phyloP scores from a whole-genome alignment of 2,797 vertebrate genomes.

The Malacoraja senta region DNA sequence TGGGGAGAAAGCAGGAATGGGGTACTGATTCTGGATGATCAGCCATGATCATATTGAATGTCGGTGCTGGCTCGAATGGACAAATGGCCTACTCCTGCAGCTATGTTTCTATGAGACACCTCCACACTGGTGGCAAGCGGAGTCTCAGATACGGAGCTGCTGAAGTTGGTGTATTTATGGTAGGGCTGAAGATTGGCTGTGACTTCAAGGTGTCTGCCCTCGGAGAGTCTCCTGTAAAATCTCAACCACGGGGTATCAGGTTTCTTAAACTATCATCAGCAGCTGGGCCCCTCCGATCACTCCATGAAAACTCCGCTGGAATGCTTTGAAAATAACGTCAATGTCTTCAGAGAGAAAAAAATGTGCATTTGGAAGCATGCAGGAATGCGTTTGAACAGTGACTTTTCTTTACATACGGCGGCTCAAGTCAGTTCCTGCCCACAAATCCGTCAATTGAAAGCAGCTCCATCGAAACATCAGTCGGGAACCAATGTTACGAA shows the following conservation, averaged over 20 bases:
- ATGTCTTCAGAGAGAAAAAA: neutral
- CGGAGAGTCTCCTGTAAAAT: slow-evolving; percentile 49
- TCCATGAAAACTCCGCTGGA: slow-evolving; percentile 42
- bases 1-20: too few relatives aligned
- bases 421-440: neutral
- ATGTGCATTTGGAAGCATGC: neutral
- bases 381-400: neutral
- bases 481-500: neutral
- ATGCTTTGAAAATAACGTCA: slow-evolving; percentile 43
- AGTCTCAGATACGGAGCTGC: slow-evolving; percentile 31
- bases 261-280: slow-evolving; percentile 71
- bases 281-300: slow-evolving; percentile 47
- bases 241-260: slow-evolving; percentile 67
- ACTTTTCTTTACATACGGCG: neutral
- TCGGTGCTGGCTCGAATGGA: too few relatives aligned
- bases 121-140: slow-evolving; percentile 47
- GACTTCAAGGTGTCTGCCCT: slow-evolving; percentile 54
- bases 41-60: too few relatives aligned
- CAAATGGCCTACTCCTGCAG: too few relatives aligned
- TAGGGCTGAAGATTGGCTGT: slow-evolving; percentile 49
- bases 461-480: neutral
- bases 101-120: slow-evolving; percentile 36
- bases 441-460: neutral
- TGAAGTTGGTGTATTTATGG: slow-evolving; percentile 43
- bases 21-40: too few relatives aligned